Evolutionary conservation across 2,888 invertebrate species (phyloP).

Genomic region (Orthosia cruda): DNA sequence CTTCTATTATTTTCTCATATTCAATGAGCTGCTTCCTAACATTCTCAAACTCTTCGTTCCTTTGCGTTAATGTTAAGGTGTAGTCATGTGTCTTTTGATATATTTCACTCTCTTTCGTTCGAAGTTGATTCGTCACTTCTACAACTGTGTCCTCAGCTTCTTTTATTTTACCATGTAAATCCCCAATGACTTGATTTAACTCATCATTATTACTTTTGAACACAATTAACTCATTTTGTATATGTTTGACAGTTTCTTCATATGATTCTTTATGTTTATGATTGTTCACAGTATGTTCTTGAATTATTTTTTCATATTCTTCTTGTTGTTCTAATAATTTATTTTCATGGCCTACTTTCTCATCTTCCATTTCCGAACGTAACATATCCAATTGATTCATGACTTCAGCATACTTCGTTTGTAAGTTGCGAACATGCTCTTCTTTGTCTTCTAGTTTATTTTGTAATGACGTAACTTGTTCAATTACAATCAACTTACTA

Average conservation of each 20-base stretch:
- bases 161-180: conserved; percentile 73
- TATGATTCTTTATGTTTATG: conserved; percentile 73
- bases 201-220: conserved; percentile 78
- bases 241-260: conserved; percentile 74
- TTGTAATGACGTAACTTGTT: conserved; percentile 86
- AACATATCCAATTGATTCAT: conserved; percentile 85
- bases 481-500: conserved; percentile 84
- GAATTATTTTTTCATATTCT: conserved; percentile 85
- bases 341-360: conserved; percentile 86
- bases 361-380: conserved; percentile 89
- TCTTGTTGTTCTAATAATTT: conserved; percentile 87
- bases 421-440: conserved; percentile 83
- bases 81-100: conserved; percentile 86
- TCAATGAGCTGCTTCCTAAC: conserved; percentile 83
- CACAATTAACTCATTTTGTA: conserved; percentile 77
- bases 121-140: conserved; percentile 81
- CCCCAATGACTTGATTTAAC: conserved; percentile 76
- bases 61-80: conserved; percentile 79
- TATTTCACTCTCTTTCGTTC: conserved; percentile 85
- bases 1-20: conserved; percentile 88
- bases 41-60: conserved; percentile 87
- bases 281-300: conserved; percentile 78
- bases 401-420: conserved; percentile 86
- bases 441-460: conserved; percentile 88
- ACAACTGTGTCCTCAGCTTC: conserved; percentile 74